These are phyloP conservation scores for Andricus grossulariae DNA, from an alignment of 1,140 invertebrate genomes.

Conservation along the genomic window DNA sequence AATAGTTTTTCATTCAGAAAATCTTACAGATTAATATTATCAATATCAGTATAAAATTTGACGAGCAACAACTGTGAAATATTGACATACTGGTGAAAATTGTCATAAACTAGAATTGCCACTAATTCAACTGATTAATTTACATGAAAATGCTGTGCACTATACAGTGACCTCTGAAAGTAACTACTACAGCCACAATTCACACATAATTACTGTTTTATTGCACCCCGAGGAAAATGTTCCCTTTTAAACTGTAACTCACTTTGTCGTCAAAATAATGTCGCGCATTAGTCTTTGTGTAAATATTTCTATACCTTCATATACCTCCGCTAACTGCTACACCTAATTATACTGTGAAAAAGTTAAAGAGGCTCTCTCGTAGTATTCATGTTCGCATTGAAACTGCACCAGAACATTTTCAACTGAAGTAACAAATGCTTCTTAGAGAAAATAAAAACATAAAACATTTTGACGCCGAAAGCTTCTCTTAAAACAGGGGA, in stretches of 20 bases:
- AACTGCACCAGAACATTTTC: neutral
- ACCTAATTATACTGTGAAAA: slow-evolving; percentile 19
- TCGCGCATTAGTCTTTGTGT: slow-evolving; percentile 20
- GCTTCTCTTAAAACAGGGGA: too few species aligned
- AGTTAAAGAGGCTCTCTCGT: neutral
- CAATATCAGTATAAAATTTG: too few species aligned
- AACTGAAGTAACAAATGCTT: neutral
- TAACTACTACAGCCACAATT: slow-evolving; percentile 3
- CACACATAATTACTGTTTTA: slow-evolving; percentile 10
- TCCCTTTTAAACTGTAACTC: slow-evolving; percentile 18
- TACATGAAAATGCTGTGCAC: neutral
- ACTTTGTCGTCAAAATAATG: slow-evolving; percentile 10
- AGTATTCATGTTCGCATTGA: neutral
- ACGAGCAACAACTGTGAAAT: too few species aligned
- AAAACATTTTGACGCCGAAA: neutral
- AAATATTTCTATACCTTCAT: slow-evolving; percentile 19
- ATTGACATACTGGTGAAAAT: neutral
- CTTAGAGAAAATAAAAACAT: neutral
- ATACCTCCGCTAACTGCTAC: slow-evolving; percentile 2
- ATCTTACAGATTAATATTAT: too few species aligned
- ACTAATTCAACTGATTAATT: neutral
- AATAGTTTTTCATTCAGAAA: too few species aligned
- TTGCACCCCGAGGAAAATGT: slow-evolving; percentile 3
- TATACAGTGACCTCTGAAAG: neutral
- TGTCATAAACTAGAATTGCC: neutral